Evolutionary conservation across 2,888 invertebrate genomes (phyloP).

Genomic region (Epistrophe eligans): DNA sequence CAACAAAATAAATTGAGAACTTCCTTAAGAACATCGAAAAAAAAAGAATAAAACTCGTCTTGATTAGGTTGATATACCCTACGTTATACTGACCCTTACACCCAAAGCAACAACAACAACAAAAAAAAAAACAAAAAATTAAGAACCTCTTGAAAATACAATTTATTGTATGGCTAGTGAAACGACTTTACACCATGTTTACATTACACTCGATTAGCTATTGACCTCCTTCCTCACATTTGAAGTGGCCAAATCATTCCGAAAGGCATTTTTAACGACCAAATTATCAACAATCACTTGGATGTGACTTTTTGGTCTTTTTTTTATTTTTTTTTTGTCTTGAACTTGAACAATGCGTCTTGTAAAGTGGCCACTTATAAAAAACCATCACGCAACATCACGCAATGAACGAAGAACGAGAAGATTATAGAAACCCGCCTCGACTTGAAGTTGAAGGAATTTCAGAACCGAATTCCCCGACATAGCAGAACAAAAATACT

Average conservation of each 20-base stretch:
- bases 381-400: conserved; percentile 43
- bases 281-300: conserved; percentile 71
- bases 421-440: conserved; percentile 10
- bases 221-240: conserved; percentile 69
- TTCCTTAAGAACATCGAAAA: conserved; percentile 46
- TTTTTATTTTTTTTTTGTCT: conserved; percentile 24
- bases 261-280: conserved; percentile 66
- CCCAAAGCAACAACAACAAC: neutral
- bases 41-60: conserved; percentile 7
- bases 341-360: conserved; percentile 45
- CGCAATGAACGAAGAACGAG: conserved; percentile 9
- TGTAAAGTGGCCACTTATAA: conserved; percentile 63
- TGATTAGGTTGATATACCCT: conserved; percentile 60
- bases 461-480: conserved; percentile 40
- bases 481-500: conserved; percentile 25
- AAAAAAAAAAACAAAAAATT: conserved; percentile 32
- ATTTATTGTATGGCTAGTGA: conserved; percentile 15
- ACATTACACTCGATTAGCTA: conserved; percentile 70
- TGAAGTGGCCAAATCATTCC: conserved; percentile 68
- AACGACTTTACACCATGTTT: conserved; percentile 70
- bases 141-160: conserved; percentile 44
- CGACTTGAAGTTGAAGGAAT: conserved; percentile 39
- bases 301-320: conserved; percentile 53
- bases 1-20: conserved; percentile 67
- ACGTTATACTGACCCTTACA: conserved; percentile 45